Conservation (phyloP, 1,140 invertebrate genomes). For the Stegodyphus mimosarum region DNA sequence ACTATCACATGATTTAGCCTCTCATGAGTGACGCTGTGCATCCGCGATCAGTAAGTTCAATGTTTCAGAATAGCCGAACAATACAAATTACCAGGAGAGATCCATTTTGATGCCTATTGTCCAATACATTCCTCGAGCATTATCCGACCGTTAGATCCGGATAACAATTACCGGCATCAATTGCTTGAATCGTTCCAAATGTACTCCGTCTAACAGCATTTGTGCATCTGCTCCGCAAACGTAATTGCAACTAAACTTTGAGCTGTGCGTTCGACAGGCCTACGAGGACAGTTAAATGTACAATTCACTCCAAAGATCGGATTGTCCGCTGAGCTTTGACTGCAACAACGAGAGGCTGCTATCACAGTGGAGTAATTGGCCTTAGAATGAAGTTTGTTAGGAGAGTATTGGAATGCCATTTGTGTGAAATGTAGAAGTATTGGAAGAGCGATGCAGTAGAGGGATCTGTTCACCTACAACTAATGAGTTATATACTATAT, state of each 20-base stretch:
- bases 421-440: background rate
- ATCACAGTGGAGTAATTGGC: background rate
- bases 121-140: background rate
- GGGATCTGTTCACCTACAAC: too few species aligned
- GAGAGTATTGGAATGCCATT: background rate
- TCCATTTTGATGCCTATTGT: background rate
- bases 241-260: too few species aligned
- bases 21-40: too few species aligned
- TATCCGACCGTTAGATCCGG: background rate
- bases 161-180: conserved; percentile 24
- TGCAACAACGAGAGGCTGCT: background rate
- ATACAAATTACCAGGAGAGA: too few species aligned
- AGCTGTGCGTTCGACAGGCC: too few species aligned
- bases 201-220: conserved; percentile 1
- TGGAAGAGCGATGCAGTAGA: too few species aligned
- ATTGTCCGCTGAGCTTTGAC: background rate
- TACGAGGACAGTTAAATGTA: background rate
- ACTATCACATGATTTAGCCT: too few species aligned
- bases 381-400: background rate
- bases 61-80: too few species aligned
- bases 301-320: background rate
- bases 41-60: too few species aligned
- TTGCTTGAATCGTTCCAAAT: conserved; percentile 7
- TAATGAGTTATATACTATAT: too few species aligned
- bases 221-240: background rate